These are phyloP conservation scores for Sebastes hopkinsi DNA, from an alignment of 2,797 vertebrate species.

Conservation along the genomic window DNA sequence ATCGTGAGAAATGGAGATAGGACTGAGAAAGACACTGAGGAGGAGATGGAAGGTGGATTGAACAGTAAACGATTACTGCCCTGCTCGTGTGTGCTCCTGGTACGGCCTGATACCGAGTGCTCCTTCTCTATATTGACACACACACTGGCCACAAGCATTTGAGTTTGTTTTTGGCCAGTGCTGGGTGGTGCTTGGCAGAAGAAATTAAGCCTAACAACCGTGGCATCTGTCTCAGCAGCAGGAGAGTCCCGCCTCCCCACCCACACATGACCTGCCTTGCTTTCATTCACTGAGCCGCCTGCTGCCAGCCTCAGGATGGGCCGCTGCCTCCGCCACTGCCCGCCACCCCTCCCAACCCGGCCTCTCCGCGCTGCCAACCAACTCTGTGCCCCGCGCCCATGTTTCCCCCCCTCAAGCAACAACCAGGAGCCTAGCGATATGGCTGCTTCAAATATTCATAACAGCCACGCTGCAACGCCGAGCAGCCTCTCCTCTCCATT, in stretches of 20 bases:
- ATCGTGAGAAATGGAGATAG: slow-evolving; percentile 62
- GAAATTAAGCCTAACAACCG: slow-evolving; percentile 82
- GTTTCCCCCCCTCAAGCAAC: slow-evolving; percentile 65
- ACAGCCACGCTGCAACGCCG: slow-evolving; percentile 58
- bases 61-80: slow-evolving; percentile 66
- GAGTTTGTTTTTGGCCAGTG: slow-evolving; percentile 79
- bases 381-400: slow-evolving; percentile 58
- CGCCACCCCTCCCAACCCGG: slow-evolving; percentile 43
- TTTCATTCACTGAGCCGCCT: slow-evolving; percentile 76
- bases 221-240: slow-evolving; percentile 86
- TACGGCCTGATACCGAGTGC: slow-evolving; percentile 68
- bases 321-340: slow-evolving; percentile 66
- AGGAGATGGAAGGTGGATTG: slow-evolving; percentile 55
- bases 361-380: slow-evolving; percentile 66
- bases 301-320: slow-evolving; percentile 77
- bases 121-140: slow-evolving; percentile 68
- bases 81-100: slow-evolving; percentile 67
- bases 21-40: slow-evolving; percentile 51
- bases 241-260: slow-evolving; percentile 82
- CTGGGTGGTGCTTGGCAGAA: slow-evolving; percentile 77
- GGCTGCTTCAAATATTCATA: slow-evolving; percentile 80
- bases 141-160: slow-evolving; percentile 68
- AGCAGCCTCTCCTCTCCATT: slow-evolving; percentile 66
- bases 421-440: slow-evolving; percentile 71
- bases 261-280: slow-evolving; percentile 81